Percentiles rank a stretch among this genome's conserved stretches.
Evolutionary conservation across 2,797 vertebrate genomes (phyloP).

Genomic region (Amblyraja radiata): DNA sequence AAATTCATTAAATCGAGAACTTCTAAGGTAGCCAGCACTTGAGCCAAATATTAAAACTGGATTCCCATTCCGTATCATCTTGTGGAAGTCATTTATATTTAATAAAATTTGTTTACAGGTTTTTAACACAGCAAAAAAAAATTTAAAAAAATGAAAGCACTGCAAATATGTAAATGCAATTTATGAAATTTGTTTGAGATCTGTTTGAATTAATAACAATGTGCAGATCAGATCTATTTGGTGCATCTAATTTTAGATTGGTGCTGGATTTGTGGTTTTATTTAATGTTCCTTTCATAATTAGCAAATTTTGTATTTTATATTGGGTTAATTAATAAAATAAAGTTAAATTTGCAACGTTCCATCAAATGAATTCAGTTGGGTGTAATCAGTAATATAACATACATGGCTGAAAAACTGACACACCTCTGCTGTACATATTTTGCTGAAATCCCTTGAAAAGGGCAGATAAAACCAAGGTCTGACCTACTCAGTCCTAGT

Average conservation of each 20-base stretch:
- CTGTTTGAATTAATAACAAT: background rate
- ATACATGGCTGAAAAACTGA: background rate
- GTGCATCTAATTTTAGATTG: background rate
- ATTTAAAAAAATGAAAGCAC: background rate
- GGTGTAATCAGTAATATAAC: constrained; percentile 1
- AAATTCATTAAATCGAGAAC: background rate
- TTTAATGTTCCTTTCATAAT: background rate
- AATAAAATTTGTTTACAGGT: background rate
- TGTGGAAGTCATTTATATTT: background rate
- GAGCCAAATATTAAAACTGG: background rate
- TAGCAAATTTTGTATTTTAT: background rate
- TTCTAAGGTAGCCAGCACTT: background rate
- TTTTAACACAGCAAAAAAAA: background rate
- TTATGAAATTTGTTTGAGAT: background rate
- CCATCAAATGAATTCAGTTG: background rate
- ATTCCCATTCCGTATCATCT: background rate
- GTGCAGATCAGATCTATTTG: background rate
- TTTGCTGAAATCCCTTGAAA: background rate
- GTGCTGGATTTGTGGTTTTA: background rate
- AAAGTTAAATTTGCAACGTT: background rate
- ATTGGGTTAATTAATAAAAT: background rate
- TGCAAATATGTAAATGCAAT: background rate
- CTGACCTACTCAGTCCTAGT: background rate
- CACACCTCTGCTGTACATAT: background rate
- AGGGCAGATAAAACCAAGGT: background rate